These are phyloP conservation scores for Standfussiana lucernea DNA, from an alignment of 2,888 invertebrate species.

Conservation along the genomic window DNA sequence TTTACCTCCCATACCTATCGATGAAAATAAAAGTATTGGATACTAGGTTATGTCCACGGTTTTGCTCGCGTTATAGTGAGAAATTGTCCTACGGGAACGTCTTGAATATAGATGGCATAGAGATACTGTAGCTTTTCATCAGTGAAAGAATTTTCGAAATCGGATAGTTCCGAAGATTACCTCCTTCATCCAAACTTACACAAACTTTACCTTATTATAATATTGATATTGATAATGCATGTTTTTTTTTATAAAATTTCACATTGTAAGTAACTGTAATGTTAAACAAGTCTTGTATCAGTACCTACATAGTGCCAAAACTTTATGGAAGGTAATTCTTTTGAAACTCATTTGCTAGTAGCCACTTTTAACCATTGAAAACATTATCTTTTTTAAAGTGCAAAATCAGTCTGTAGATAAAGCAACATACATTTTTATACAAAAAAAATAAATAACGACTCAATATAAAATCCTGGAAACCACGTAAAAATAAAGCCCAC, in stretches of 20 bases:
- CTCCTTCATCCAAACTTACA: background rate
- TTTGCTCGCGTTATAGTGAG: background rate
- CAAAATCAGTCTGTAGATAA: background rate
- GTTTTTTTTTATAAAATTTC: background rate
- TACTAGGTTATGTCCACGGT: background rate
- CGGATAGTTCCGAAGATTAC: background rate
- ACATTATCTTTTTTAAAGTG: background rate
- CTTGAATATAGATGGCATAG: background rate
- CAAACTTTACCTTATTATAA: background rate
- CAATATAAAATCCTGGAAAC: background rate
- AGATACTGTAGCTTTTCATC: background rate
- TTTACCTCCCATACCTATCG: background rate
- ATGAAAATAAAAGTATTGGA: background rate
- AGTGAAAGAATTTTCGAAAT: background rate
- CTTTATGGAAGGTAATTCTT: background rate
- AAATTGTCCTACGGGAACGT: background rate
- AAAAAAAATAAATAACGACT: background rate
- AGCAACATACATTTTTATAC: background rate
- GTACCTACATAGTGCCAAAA: background rate
- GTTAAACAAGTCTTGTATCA: too few relatives aligned
- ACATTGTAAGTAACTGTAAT: background rate
- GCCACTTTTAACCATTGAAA: background rate
- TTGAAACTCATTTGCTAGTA: background rate
- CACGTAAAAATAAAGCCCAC: slow-evolving; percentile 12
- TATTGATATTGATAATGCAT: background rate